Evolutionary conservation across 2,797 vertebrate species (phyloP), one percentile per base, ranked within the genome.

Genomic region (Semotilus atromaculatus): DNA sequence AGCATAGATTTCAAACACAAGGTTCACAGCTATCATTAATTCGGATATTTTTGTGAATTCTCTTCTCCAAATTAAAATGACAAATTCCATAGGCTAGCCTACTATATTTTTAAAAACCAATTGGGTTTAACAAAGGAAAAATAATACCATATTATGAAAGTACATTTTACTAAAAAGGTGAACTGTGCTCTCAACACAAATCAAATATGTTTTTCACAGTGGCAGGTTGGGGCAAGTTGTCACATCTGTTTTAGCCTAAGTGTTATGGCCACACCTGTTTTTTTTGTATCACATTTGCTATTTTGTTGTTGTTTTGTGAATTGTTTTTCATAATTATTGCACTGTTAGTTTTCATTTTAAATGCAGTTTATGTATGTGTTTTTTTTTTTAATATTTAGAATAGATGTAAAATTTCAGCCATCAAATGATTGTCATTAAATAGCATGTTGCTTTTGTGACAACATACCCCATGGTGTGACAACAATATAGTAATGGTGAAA

Each of bases 181-280:
- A 21, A 53, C 11, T 77, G 48, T 23, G 34, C 36, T 60, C 6
- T 40, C 14, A 26, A 9, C 0, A 26, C 8, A 60, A 38, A 55
- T 5, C 8, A 14, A 14, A 45, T 45, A 3, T 43, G 55, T 0
- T 10, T 58, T 26, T 26, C 34, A 76, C 13, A 9, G 19, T n/a
- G 11, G 13, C 21, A 40, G 23, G 8, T 26, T 40, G 34, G 74
- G 53, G 53, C 23, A 74, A 34, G 71, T 53, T 74, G 71, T 74
- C 53, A 77, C 74, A 26, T 1, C 7, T 60, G 19, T 53, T 75
- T 34, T 48, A 74, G 18, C 19, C 45, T 14, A n/a, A 29, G 73
- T 76, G 31, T 76, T 77, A 29, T 40, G 74, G 34, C 53, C 51
- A 76, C 31, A 76, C 53, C 74, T 75, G 7, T 23, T 19, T 53